phyloP scores from a whole-genome alignment of 2,113 vertebrate species.

The Crotalus helleri region DNA sequence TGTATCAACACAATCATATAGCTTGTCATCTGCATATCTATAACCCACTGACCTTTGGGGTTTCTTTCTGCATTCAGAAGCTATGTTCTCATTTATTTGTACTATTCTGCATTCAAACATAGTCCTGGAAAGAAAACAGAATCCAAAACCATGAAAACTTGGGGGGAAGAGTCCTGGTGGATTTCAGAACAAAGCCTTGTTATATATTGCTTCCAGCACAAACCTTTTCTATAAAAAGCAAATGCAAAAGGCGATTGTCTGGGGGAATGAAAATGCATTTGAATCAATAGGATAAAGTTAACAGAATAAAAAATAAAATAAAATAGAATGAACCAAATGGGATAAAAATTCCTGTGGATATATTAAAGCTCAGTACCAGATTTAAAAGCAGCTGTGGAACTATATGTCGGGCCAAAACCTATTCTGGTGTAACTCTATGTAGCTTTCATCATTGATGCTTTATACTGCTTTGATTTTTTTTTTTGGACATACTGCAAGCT shows the following conservation, averaged over 20 bases:
- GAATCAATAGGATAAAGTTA: constrained; percentile 69
- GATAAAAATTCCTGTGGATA: constrained; percentile 61
- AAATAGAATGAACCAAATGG: constrained; percentile 65
- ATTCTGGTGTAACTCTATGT: constrained; percentile 29
- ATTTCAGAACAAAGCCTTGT: rapidly evolving
- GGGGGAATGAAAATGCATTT: constrained; percentile 62
- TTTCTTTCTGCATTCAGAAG: constrained; percentile 34
- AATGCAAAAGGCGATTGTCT: constrained; percentile 50
- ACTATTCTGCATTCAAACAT: constrained; percentile 34
- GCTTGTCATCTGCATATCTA: constrained; percentile 42
- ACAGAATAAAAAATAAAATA: constrained; percentile 62
- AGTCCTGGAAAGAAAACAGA: constrained; percentile 31
- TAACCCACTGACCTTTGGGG: constrained; percentile 49
- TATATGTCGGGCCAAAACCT: constrained; percentile 38
- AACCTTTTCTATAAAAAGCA: constrained; percentile 20
- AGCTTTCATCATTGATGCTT: background rate
- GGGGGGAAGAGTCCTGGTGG: background rate
- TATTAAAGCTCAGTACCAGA: constrained; percentile 12
- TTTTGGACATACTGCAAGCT: background rate
- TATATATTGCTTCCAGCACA: constrained; percentile 24
- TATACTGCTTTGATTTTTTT: background rate
- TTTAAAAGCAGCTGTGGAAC: constrained; percentile 37
- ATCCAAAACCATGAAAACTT: background rate
- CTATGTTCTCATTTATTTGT: constrained; percentile 33
- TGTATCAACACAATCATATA: constrained; percentile 48